A percentile compares a stretch with the other conserved stretches of the same genome.
phyloP scores from a whole-genome alignment of 35 echinoderm and acorn worm genomes.

The Apostichopus japonicus region DNA sequence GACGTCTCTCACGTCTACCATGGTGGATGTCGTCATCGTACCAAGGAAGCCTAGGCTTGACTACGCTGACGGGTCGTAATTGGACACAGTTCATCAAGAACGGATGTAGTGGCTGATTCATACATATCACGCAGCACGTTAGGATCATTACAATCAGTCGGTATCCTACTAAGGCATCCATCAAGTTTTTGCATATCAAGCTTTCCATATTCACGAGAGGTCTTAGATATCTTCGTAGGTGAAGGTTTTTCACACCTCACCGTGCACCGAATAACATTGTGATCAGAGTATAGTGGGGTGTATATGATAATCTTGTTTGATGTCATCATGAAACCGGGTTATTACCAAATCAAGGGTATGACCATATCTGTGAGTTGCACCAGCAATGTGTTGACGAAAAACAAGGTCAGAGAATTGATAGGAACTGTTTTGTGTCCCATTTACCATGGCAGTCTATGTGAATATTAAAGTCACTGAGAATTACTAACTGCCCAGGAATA shows the following conservation, averaged over 20 bases:
- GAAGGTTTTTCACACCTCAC: too few species aligned
- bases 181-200: too few species aligned
- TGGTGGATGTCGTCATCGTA: too few species aligned
- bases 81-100: background rate
- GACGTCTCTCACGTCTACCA: too few species aligned
- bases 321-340: background rate
- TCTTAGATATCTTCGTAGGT: background rate
- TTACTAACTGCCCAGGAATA: constrained; percentile 26
- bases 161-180: too few species aligned
- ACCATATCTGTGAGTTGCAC: constrained; percentile 56
- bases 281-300: too few species aligned
- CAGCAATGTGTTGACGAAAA: constrained; percentile 51
- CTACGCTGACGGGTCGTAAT: background rate
- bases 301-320: background rate
- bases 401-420: constrained; percentile 15
- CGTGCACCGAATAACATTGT: too few species aligned
- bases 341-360: constrained; percentile 66
- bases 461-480: constrained; percentile 71
- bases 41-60: too few species aligned
- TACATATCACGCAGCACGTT: too few species aligned
- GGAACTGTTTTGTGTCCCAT: constrained; percentile 45
- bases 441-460: constrained; percentile 62
- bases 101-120: background rate
- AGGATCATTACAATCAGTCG: too few species aligned
- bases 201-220: background rate